Percentiles rank a stretch among this genome's conserved stretches.
Conservation (phyloP, 2,113 vertebrate species). For the Cyprinodon tularosa region DNA sequence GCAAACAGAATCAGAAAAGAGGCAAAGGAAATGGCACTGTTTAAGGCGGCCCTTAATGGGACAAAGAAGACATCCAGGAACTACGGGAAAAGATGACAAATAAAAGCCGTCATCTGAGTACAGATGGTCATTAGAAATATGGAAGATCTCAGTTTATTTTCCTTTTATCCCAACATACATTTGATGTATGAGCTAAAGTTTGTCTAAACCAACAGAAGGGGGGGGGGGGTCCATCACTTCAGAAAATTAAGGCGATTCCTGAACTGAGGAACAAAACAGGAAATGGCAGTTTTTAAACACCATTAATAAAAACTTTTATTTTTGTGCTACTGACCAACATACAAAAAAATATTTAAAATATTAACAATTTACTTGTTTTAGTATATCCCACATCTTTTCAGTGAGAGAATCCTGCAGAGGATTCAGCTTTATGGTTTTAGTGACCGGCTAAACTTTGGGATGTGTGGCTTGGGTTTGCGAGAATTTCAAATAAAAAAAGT, state of each 20-base stretch:
- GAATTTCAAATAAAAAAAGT: conserved; percentile 54
- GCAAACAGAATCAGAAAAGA: conserved; percentile 7
- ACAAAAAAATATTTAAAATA: conserved; percentile 78
- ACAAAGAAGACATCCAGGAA: conserved; percentile 58
- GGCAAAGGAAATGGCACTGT: conserved; percentile 34
- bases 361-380: conserved; percentile 56
- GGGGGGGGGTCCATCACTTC: conserved; percentile 51
- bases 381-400: conserved; percentile 45
- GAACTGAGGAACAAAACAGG: conserved; percentile 74
- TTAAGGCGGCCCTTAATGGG: conserved; percentile 40
- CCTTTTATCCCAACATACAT: conserved; percentile 7
- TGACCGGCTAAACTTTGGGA: conserved; percentile 51
- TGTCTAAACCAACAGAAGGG: conserved; percentile 48
- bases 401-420: conserved; percentile 36
- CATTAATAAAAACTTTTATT: conserved; percentile 70
- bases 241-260: conserved; percentile 83
- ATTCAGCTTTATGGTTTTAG: conserved; percentile 42
- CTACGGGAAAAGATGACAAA: conserved; percentile 57
- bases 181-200: conserved; percentile 30
- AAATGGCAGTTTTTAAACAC: conserved; percentile 73
- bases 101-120: conserved; percentile 61
- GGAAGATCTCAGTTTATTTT: conserved; percentile 64
- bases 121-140: conserved; percentile 64
- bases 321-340: conserved; percentile 83
- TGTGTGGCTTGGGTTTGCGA: conserved; percentile 50